phyloP scores from a whole-genome alignment of 2,797 vertebrate species.

The Salmo trutta region DNA sequence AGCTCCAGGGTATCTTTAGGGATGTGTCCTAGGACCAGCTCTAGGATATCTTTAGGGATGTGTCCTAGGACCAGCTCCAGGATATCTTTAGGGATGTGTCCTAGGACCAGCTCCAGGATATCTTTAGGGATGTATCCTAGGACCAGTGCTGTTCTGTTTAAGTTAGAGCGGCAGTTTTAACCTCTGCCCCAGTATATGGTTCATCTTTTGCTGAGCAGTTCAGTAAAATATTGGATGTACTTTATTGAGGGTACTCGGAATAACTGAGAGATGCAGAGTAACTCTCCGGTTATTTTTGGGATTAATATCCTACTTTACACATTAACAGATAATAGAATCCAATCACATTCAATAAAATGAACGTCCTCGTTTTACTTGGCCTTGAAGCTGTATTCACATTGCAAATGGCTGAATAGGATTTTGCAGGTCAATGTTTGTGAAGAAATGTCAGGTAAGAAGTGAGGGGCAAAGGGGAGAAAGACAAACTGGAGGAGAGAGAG shows the following conservation, averaged over 20 bases:
- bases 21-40: no score
- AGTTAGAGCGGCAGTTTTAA: no score
- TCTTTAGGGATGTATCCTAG: no score
- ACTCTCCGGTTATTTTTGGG: background rate
- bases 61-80: no score
- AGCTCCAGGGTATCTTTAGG: no score
- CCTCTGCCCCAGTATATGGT: no score
- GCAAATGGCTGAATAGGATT: background rate
- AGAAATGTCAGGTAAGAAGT: background rate
- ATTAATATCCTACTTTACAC: background rate
- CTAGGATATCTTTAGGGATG: no score
- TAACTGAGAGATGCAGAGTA: background rate
- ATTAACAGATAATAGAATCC: background rate
- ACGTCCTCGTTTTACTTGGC: background rate
- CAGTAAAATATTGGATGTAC: background rate
- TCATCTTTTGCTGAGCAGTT: background rate
- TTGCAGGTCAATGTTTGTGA: background rate
- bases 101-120: no score
- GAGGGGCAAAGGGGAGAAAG: slow-evolving; percentile 1
- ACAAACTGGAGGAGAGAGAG: background rate
- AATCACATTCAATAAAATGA: background rate
- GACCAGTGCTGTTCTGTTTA: no score
- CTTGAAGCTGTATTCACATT: background rate
- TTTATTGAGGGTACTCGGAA: background rate
- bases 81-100: no score